These are phyloP conservation scores for Nymphicus hollandicus DNA, from an alignment of 2,113 vertebrate species.

Conservation along the genomic window DNA sequence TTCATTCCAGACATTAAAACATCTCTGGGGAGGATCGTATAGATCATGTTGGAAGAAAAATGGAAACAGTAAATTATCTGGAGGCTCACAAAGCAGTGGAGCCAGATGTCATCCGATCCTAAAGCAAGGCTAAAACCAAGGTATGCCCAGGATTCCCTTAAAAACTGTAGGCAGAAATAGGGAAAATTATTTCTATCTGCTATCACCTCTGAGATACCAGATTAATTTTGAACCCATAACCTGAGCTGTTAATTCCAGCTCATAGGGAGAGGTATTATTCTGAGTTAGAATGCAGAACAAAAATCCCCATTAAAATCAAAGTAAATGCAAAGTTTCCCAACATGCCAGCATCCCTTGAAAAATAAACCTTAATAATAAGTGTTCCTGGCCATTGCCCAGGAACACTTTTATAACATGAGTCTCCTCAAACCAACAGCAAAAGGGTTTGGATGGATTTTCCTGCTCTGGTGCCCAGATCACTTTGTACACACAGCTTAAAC, in stretches of 20 bases:
- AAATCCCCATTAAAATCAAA: neutral
- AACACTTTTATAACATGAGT: neutral
- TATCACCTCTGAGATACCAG: neutral
- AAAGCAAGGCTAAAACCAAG: neutral
- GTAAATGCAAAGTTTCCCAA: neutral
- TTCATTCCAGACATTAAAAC: constrained; percentile 20
- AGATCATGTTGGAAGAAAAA: constrained; percentile 28
- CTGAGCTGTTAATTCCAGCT: neutral
- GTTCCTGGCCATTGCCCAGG: no score
- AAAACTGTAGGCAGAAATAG: neutral
- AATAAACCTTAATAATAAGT: constrained; percentile 14
- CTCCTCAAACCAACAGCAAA: neutral
- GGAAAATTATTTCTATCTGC: neutral
- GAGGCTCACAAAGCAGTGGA: neutral
- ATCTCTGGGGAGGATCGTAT: constrained; percentile 9
- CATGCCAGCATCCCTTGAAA: constrained; percentile 3
- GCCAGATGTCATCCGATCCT: constrained; percentile 28
- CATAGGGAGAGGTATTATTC: neutral
- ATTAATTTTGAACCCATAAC: neutral
- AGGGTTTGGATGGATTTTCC: neutral
- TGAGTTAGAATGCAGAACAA: constrained; percentile 22
- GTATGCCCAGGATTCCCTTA: neutral
- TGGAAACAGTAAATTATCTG: constrained; percentile 29
- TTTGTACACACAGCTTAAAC: constrained; percentile 8
- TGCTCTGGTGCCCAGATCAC: neutral